A percentile compares a stretch with the other conserved stretches of the same genome.
Conservation (phyloP, 2,797 vertebrate species). For the Danionella dracula region DNA sequence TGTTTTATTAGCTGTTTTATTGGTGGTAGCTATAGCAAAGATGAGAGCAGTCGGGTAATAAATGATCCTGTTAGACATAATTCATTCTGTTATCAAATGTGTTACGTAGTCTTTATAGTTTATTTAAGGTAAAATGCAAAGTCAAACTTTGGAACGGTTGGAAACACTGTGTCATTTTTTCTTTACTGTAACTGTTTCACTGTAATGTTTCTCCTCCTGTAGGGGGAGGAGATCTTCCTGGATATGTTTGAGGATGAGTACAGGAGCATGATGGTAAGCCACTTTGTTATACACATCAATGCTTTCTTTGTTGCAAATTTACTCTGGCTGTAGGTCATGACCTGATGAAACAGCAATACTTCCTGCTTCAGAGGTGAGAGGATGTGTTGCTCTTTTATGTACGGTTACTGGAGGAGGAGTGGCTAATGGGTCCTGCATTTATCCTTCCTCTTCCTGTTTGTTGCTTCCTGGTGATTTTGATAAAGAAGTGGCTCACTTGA, state of each 20-base stretch:
- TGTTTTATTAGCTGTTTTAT: too few relatives aligned
- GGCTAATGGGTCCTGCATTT: background rate
- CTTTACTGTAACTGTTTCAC: background rate
- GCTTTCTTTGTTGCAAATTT: background rate
- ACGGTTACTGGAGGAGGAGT: background rate
- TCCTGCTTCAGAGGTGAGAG: background rate
- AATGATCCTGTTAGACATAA: too few relatives aligned
- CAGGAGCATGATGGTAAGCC: slow-evolving; percentile 90
- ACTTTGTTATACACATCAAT: background rate
- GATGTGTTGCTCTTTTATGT: background rate
- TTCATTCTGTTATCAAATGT: too few relatives aligned
- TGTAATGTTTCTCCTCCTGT: slow-evolving; percentile 20
- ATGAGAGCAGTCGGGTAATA: too few relatives aligned
- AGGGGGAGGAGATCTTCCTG: slow-evolving; percentile 98
- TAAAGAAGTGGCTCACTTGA: too few relatives aligned
- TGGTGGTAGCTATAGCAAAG: too few relatives aligned
- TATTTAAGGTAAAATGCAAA: too few relatives aligned
- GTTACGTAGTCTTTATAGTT: too few relatives aligned
- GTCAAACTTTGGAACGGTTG: too few relatives aligned
- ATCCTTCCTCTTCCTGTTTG: background rate
- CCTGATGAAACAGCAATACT: background rate
- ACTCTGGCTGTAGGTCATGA: background rate
- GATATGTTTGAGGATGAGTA: slow-evolving; percentile 99
- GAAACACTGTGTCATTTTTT: background rate
- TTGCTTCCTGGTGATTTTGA: background rate